phyloP scores from a whole-genome alignment of 2,888 invertebrate genomes.

The Cordilura impudica region DNA sequence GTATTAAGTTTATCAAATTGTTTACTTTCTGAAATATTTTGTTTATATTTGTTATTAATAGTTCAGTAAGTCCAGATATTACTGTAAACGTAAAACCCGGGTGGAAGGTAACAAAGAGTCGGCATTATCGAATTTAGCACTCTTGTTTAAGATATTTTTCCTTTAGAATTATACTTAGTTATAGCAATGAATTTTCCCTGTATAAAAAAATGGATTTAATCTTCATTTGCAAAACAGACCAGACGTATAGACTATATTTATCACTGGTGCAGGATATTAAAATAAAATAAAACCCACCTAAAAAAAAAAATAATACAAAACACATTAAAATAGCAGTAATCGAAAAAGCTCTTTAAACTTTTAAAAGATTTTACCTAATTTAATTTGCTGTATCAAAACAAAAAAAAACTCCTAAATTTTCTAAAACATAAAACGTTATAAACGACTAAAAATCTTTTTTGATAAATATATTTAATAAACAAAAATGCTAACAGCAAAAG shows the following conservation, averaged over 20 bases:
- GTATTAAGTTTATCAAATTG: too few species aligned
- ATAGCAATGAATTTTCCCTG: too few species aligned
- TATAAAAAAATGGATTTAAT: too few species aligned
- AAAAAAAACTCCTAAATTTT: not conserved
- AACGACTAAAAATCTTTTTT: constrained; percentile 55
- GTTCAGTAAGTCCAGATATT: too few species aligned
- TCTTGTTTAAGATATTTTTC: too few species aligned
- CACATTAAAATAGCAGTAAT: not conserved
- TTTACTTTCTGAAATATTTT: too few species aligned
- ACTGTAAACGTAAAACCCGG: too few species aligned
- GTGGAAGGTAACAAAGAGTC: too few species aligned
- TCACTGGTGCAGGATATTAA: constrained; percentile 25
- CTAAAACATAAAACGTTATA: constrained; percentile 42
- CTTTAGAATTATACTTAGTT: too few species aligned
- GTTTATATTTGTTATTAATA: too few species aligned
- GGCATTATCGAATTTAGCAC: too few species aligned
- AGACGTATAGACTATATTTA: not conserved
- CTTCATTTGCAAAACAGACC: not conserved
- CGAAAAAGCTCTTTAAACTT: constrained; percentile 48
- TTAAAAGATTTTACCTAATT: constrained; percentile 27
- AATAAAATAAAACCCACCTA: constrained; percentile 53
- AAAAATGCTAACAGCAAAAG: constrained; percentile 41
- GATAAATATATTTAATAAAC: constrained; percentile 51
- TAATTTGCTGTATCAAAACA: constrained; percentile 32
- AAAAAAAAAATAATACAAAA: constrained; percentile 4